Percentiles rank a stretch among this genome's conserved stretches.
Evolutionary conservation across 2,888 invertebrate species (phyloP).

Genomic region (Eumacrocentrus americanus): DNA sequence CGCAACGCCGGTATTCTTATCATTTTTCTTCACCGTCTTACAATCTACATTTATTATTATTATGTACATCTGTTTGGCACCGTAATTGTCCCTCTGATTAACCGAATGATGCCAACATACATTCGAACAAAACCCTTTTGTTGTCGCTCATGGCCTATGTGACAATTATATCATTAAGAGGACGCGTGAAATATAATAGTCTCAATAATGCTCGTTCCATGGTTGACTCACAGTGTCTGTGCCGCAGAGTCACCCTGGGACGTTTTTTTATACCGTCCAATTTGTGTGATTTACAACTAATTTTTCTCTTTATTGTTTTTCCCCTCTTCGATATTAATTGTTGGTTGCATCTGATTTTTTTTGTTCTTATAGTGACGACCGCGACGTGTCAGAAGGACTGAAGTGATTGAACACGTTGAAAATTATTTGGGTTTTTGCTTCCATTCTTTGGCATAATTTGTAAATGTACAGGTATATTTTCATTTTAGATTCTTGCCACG

Average conservation of each 20-base stretch:
- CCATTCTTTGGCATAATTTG: constrained; percentile 43
- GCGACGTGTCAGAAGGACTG: constrained; percentile 40
- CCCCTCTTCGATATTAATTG: neutral
- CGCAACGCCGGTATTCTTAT: constrained; percentile 21
- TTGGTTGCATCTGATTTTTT: neutral
- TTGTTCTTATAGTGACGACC: neutral
- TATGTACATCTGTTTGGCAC: constrained; percentile 61
- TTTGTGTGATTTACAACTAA: constrained; percentile 25
- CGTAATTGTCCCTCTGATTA: constrained; percentile 44
- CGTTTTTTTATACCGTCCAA: constrained; percentile 18
- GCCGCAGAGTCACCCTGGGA: constrained; percentile 41
- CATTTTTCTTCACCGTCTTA: constrained; percentile 39
- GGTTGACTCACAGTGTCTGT: constrained; percentile 44
- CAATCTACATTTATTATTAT: constrained; percentile 55
- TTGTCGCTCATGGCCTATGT: constrained; percentile 21
- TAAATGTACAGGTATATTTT: constrained; percentile 40
- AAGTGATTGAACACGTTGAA: constrained; percentile 39
- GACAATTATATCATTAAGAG: constrained; percentile 22
- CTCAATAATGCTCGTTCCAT: constrained; percentile 34
- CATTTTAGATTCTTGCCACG: constrained; percentile 40
- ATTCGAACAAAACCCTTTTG: constrained; percentile 32
- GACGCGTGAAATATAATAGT: constrained; percentile 31
- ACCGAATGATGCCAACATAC: constrained; percentile 41
- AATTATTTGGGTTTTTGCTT: constrained; percentile 14
- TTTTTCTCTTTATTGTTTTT: constrained; percentile 4